Evolutionary conservation across 2,113 vertebrate genomes (phyloP).

Genomic region (Etheostoma spectabile): DNA sequence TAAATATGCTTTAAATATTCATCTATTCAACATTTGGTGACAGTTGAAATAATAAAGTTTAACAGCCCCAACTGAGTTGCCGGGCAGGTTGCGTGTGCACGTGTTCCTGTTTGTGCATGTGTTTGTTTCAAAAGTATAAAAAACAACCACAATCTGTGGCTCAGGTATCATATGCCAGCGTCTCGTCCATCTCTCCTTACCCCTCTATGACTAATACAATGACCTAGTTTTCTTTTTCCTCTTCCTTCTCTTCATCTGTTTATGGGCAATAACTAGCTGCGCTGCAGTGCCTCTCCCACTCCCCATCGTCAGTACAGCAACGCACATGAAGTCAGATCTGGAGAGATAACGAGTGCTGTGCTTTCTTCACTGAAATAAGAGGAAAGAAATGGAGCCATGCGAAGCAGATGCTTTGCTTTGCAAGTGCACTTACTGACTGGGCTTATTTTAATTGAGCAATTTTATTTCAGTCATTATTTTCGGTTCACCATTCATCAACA

Average conservation of each 20-base stretch:
- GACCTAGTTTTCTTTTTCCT: slow-evolving; percentile 55
- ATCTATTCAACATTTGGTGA: not conserved
- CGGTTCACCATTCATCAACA: not conserved
- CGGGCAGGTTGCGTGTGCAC: not conserved
- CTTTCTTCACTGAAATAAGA: slow-evolving; percentile 25
- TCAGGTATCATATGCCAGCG: slow-evolving; percentile 7
- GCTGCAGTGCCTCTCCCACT: slow-evolving; percentile 17
- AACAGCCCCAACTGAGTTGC: slow-evolving; percentile 5
- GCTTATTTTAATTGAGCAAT: not conserved
- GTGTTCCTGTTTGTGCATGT: not conserved
- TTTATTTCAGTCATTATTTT: not conserved
- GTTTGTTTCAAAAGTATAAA: not conserved
- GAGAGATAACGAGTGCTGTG: slow-evolving; percentile 26
- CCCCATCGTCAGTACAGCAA: not conserved
- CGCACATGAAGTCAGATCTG: slow-evolving; percentile 30
- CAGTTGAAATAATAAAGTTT: not conserved
- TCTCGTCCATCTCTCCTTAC: slow-evolving; percentile 13
- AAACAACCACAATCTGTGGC: slow-evolving; percentile 4
- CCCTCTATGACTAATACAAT: slow-evolving; percentile 49
- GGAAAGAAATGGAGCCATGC: not conserved
- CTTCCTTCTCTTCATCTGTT: slow-evolving; percentile 42
- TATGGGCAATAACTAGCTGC: slow-evolving; percentile 55
- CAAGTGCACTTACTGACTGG: not conserved
- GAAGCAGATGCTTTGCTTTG: slow-evolving; percentile 21
- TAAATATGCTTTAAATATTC: not conserved